Evolutionary conservation across 2,888 invertebrate species (phyloP).

Genomic region (Tipula helvola): DNA sequence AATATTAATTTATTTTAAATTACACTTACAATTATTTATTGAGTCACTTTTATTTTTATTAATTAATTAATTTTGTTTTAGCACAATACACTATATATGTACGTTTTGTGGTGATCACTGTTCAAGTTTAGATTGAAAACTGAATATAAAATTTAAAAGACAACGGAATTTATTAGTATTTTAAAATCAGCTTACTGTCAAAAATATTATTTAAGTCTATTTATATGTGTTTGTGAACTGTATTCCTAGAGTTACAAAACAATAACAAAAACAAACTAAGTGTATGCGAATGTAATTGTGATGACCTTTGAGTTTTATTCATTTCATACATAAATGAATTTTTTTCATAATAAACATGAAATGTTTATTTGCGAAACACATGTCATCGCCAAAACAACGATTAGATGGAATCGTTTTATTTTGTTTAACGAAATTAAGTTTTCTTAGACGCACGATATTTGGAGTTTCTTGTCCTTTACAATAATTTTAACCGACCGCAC

Average conservation of each 20-base stretch:
- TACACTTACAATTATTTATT: not conserved
- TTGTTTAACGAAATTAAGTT: too few relatives aligned
- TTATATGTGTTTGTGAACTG: not conserved
- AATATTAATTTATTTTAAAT: not conserved
- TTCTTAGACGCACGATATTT: too few relatives aligned
- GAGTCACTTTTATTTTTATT: not conserved
- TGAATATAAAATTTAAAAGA: not conserved
- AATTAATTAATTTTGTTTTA: not conserved
- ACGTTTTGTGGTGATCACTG: not conserved
- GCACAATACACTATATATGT: not conserved
- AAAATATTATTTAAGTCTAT: not conserved
- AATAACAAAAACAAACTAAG: not conserved
- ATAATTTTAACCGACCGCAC: not conserved
- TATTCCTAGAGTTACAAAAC: not conserved
- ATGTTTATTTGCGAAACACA: not conserved
- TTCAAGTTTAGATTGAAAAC: not conserved
- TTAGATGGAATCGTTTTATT: too few relatives aligned
- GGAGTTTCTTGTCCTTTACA: too few relatives aligned
- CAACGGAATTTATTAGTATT: not conserved
- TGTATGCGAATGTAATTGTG: not conserved
- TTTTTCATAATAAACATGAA: not conserved
- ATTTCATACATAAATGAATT: not conserved
- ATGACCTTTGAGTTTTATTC: not conserved
- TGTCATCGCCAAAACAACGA: too few relatives aligned
- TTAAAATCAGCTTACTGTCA: not conserved